These are phyloP conservation scores for Cheilosia vulpina DNA, from an alignment of 2,888 invertebrate species.

Conservation along the genomic window DNA sequence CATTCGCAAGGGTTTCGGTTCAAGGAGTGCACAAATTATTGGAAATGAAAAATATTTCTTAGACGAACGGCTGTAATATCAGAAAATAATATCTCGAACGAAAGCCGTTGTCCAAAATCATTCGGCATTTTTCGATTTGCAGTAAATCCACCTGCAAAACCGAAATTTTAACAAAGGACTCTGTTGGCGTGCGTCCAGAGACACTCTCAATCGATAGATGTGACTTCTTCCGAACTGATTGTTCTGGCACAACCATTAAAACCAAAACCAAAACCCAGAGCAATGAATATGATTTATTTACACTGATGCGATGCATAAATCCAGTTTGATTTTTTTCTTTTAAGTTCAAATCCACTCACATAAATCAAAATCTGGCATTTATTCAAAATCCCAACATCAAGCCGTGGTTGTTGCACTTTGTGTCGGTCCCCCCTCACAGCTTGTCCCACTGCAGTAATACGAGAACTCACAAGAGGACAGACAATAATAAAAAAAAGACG, in stretches of 20 bases:
- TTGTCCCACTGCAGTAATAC: conserved; percentile 56
- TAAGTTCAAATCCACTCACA: conserved; percentile 29
- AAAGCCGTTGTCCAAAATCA: no score
- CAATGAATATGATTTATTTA: conserved; percentile 69
- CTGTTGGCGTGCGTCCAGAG: conserved; percentile 34
- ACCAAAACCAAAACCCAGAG: conserved; percentile 10
- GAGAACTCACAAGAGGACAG: conserved; percentile 2
- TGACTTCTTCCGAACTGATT: conserved; percentile 38
- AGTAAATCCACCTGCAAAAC: not conserved
- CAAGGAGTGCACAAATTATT: no score
- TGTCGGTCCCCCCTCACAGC: conserved; percentile 1
- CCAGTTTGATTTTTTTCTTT: not conserved
- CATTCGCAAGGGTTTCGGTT: no score
- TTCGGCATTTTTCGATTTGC: not conserved
- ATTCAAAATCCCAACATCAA: conserved; percentile 65
- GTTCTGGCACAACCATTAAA: conserved; percentile 2
- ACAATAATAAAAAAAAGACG: not conserved
- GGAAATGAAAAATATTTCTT: no score
- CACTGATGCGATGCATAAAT: conserved; percentile 69
- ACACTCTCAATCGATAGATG: conserved; percentile 31
- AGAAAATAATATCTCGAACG: no score
- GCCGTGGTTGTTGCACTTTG: conserved; percentile 50
- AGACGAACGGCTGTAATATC: no score
- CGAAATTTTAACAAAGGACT: not conserved
- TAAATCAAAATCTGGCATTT: conserved; percentile 73